These are phyloP conservation scores for Scaptomyza montana DNA, from an alignment of 1,140 invertebrate species.

Conservation along the genomic window DNA sequence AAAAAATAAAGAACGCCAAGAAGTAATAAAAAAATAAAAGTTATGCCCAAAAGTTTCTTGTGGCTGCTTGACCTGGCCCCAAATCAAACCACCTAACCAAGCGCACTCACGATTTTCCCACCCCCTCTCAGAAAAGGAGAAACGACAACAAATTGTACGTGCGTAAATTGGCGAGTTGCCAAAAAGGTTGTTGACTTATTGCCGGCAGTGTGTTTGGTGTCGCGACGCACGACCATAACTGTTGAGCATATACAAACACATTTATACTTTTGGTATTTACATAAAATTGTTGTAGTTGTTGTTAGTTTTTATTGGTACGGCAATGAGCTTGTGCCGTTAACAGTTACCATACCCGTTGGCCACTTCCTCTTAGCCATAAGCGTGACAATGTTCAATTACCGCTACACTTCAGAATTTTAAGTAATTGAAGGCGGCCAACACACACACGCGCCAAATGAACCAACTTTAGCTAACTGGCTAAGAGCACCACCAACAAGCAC, in stretches of 20 bases:
- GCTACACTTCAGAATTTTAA: constrained; percentile 78
- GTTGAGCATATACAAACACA: constrained; percentile 27
- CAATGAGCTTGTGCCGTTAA: constrained; percentile 61
- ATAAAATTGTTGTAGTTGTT: neutral
- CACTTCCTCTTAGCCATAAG: constrained; percentile 62
- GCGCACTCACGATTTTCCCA: neutral
- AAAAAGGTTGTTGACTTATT: constrained; percentile 79
- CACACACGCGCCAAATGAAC: constrained; percentile 53
- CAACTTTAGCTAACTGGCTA: constrained; percentile 33
- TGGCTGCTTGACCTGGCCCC: constrained; percentile 20
- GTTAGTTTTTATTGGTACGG: constrained; percentile 7
- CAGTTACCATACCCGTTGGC: constrained; percentile 37
- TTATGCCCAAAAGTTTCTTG: constrained; percentile 13
- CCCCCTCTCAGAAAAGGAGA: neutral
- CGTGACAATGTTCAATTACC: constrained; percentile 80
- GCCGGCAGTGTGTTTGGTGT: constrained; percentile 47
- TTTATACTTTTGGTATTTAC: neutral
- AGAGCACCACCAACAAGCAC: too few relatives aligned
- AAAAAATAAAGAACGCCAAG: constrained; percentile 35
- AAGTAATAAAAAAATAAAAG: neutral
- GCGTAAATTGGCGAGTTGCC: constrained; percentile 73
- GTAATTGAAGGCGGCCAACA: constrained; percentile 65
- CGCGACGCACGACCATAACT: constrained; percentile 33
- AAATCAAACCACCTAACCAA: constrained; percentile 26
- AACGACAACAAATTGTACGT: constrained; percentile 68